Percentiles rank a stretch among this genome's conserved stretches.
Evolutionary conservation across 1,140 invertebrate species (phyloP).

Genomic region (Heliconius melpomene): DNA sequence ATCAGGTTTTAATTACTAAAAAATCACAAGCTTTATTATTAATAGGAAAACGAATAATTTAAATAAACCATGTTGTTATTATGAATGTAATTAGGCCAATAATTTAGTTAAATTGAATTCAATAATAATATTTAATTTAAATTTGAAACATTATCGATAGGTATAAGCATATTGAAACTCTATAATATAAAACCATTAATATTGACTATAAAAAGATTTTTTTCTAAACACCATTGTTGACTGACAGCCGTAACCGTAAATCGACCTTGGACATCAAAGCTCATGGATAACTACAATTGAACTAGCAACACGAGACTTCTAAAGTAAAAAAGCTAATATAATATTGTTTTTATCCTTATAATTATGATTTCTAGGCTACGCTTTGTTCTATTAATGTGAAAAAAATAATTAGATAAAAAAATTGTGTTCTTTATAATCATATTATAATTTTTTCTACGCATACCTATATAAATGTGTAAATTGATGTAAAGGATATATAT

Average conservation of each 20-base stretch:
- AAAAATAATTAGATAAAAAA: no score
- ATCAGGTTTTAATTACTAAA: no score
- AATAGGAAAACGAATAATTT: no score
- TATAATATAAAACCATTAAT: slow-evolving; percentile 1
- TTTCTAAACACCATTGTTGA: slow-evolving; percentile 31
- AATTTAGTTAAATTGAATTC: not conserved
- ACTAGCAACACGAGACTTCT: not conserved
- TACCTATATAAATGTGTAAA: no score
- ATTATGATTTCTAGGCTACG: no score
- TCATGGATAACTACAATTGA: slow-evolving; percentile 32
- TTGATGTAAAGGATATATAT: no score
- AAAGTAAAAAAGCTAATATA: not conserved
- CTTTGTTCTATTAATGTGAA: no score
- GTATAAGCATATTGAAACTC: not conserved
- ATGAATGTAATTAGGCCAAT: not conserved
- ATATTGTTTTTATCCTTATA: no score
- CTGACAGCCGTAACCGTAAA: slow-evolving; percentile 29
- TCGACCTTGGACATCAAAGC: slow-evolving; percentile 34
- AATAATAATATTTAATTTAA: not conserved
- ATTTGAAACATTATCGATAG: not conserved
- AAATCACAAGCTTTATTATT: no score
- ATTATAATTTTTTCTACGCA: no score
- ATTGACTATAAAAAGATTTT: slow-evolving; percentile 5
- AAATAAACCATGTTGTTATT: no score
- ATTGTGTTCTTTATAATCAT: no score